Conservation (phyloP, 2,888 invertebrate genomes). For the Gryllus longicercus region DNA sequence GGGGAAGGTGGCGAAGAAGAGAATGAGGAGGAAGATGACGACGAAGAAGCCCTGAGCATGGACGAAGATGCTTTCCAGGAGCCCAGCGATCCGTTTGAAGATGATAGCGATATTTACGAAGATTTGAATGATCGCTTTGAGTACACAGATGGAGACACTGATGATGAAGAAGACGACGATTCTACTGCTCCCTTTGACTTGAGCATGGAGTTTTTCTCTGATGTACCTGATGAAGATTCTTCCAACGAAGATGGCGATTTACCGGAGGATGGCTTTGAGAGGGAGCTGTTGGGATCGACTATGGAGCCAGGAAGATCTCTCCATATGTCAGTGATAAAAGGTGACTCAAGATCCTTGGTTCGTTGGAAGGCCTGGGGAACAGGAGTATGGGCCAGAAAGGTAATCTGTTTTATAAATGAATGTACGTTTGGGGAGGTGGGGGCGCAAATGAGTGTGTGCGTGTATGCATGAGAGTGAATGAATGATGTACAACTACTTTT, state of each 20-base stretch:
- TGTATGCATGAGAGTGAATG: too few species aligned
- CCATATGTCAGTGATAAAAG: background rate
- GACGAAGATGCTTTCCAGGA: background rate
- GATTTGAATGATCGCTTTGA: background rate
- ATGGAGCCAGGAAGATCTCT: background rate
- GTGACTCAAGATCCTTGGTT: background rate
- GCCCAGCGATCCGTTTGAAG: background rate
- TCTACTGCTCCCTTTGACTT: background rate
- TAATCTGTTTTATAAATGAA: background rate
- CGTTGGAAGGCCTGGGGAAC: background rate
- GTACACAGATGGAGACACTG: background rate
- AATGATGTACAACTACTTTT: too few species aligned
- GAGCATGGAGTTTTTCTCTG: background rate
- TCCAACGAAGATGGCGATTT: background rate
- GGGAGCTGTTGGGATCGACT: background rate
- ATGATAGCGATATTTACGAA: background rate
- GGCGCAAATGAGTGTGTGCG: too few species aligned
- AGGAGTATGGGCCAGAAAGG: constrained; percentile 1
- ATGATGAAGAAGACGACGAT: background rate
- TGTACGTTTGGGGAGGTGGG: too few species aligned
- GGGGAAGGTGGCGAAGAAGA: background rate
- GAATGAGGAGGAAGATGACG: background rate
- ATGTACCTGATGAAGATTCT: background rate
- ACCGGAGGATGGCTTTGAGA: background rate
- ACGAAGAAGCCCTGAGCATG: background rate